A percentile compares a stretch with the other conserved stretches of the same genome.
These are phyloP conservation scores for Enteromius mattozi DNA, from an alignment of 2,797 vertebrate genomes.

Conservation along the genomic window DNA sequence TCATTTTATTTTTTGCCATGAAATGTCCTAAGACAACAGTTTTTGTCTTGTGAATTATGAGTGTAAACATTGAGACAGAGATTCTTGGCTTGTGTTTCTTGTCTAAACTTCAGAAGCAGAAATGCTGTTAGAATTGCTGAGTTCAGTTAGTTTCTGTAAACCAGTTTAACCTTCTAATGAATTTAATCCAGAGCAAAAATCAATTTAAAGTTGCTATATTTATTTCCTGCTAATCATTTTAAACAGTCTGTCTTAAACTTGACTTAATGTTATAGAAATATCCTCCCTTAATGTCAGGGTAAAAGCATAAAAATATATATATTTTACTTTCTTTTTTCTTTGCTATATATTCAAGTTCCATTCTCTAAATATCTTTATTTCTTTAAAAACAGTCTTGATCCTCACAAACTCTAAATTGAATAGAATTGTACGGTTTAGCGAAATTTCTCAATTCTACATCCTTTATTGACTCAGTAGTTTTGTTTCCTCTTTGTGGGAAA, in stretches of 20 bases:
- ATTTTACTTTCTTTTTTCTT: neutral
- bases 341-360: neutral
- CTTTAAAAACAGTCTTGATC: neutral
- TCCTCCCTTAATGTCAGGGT: neutral
- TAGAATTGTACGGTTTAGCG: neutral
- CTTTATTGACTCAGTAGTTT: conserved; percentile 49
- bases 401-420: neutral
- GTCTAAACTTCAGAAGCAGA: neutral
- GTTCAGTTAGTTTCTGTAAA: neutral
- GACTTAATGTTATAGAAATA: neutral
- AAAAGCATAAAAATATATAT: neutral
- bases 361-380: neutral
- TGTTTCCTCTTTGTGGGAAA: conserved; percentile 48
- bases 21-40: neutral
- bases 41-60: neutral
- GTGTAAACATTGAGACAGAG: neutral
- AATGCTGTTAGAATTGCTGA: neutral
- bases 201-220: neutral
- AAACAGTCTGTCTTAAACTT: neutral
- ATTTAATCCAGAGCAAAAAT: neutral
- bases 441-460: conserved; percentile 27
- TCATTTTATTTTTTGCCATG: neutral
- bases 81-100: neutral
- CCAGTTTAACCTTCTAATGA: neutral
- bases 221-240: neutral